A percentile compares a stretch with the other conserved stretches of the same genome.
Evolutionary conservation across 2,888 invertebrate genomes (phyloP).

Genomic region (Sialis lutaria): DNA sequence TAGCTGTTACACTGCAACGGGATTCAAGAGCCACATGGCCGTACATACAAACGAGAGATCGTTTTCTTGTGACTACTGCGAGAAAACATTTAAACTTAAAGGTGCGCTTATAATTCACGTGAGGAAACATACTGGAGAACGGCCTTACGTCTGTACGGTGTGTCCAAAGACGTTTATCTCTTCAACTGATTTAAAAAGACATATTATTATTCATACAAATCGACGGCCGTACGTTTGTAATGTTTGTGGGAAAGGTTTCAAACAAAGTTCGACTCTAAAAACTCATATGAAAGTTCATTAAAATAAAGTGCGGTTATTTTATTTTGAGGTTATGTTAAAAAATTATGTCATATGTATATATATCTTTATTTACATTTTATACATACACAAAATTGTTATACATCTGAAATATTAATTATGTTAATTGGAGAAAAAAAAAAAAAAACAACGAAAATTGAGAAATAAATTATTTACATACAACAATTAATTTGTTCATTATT

Average conservation of each 20-base stretch:
- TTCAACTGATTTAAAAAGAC: neutral
- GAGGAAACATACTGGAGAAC: neutral
- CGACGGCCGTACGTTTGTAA: neutral
- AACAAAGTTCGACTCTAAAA: neutral
- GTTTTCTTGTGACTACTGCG: neutral
- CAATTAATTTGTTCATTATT: too few relatives aligned
- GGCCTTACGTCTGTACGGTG: neutral
- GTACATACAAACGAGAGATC: neutral
- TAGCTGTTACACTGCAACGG: neutral
- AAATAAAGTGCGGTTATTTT: too few relatives aligned
- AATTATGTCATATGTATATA: too few relatives aligned
- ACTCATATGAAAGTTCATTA: constrained; percentile 1
- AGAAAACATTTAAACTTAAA: constrained; percentile 4
- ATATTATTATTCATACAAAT: neutral
- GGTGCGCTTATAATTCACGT: constrained; percentile 1
- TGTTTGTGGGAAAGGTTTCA: neutral
- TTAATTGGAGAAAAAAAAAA: too few relatives aligned
- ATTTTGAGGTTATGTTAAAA: too few relatives aligned
- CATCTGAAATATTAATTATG: too few relatives aligned
- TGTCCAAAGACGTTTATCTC: neutral
- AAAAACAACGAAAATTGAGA: too few relatives aligned
- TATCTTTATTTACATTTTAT: too few relatives aligned
- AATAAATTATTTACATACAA: too few relatives aligned
- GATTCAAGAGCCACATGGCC: neutral
- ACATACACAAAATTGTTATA: too few relatives aligned